These are phyloP conservation scores for Tretioscincus oriximinensis DNA, from an alignment of 2,113 vertebrate species.

Conservation along the genomic window DNA sequence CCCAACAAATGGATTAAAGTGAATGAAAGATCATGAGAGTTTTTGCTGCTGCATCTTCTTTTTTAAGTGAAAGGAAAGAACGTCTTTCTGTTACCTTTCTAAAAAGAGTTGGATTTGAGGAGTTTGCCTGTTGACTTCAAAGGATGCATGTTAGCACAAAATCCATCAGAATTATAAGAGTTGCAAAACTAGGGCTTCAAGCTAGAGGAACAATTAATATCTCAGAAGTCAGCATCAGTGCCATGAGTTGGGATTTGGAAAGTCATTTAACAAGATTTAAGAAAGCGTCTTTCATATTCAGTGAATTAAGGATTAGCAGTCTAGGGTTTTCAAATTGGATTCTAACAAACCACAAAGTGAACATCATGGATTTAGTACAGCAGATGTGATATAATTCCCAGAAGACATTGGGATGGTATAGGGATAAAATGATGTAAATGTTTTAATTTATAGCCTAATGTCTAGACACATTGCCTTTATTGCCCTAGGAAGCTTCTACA, in stretches of 20 bases:
- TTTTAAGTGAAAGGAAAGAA: conserved; percentile 6
- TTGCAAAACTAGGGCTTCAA: conserved; percentile 6
- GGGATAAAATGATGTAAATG: not conserved
- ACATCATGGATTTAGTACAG: conserved; percentile 1
- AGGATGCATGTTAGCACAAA: not conserved
- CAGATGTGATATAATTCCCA: not conserved
- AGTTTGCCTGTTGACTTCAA: not conserved
- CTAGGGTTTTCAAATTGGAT: not conserved
- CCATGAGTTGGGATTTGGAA: not conserved
- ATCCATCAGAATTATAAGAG: not conserved
- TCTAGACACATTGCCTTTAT: not conserved
- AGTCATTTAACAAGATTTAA: conserved; percentile 9
- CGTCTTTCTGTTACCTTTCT: not conserved
- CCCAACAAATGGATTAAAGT: not conserved
- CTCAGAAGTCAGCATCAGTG: conserved; percentile 11
- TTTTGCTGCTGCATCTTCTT: not conserved
- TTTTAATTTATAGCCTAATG: conserved; percentile 1
- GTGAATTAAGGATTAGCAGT: not conserved
- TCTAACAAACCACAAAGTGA: conserved; percentile 11
- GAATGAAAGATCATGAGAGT: not conserved
- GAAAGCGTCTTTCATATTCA: conserved; percentile 6
- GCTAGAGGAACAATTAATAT: conserved; percentile 17
- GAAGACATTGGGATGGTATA: not conserved
- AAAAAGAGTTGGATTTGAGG: not conserved
- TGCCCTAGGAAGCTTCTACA: not conserved